Evolutionary conservation across 2,797 vertebrate species (phyloP).

Genomic region (Staurois parvus): DNA sequence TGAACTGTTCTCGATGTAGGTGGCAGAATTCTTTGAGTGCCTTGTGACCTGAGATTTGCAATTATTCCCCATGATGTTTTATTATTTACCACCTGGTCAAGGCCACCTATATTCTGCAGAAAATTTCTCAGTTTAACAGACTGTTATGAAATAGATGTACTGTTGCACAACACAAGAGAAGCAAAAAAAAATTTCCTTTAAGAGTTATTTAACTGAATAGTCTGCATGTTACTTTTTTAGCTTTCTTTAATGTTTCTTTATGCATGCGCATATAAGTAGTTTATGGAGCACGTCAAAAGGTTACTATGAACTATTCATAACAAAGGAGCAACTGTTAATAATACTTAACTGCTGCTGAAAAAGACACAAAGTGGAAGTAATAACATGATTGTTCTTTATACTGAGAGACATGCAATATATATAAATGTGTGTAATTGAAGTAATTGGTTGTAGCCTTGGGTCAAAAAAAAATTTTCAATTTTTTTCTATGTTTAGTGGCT

Average conservation of each 20-base stretch:
- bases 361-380: no score
- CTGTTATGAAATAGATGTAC: slow-evolving; percentile 9
- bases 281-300: neutral
- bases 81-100: slow-evolving; percentile 40
- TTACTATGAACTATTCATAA: neutral
- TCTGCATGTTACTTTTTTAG: neutral
- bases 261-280: neutral
- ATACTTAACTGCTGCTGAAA: neutral
- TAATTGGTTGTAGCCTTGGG: no score
- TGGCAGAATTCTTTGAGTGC: slow-evolving; percentile 16
- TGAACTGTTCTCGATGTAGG: slow-evolving; percentile 36
- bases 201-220: neutral
- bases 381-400: no score
- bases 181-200: neutral
- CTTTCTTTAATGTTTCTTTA: neutral
- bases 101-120: slow-evolving; percentile 23
- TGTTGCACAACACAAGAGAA: neutral
- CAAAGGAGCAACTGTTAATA: no score
- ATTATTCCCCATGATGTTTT: slow-evolving; percentile 41
- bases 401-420: no score
- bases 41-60: slow-evolving; percentile 22
- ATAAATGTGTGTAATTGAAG: no score
- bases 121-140: slow-evolving; percentile 26
- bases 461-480: no score
- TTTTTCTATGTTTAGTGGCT: no score